Evolutionary conservation across 1,140 invertebrate genomes (phyloP).

Genomic region (Pteromalus puparum): DNA sequence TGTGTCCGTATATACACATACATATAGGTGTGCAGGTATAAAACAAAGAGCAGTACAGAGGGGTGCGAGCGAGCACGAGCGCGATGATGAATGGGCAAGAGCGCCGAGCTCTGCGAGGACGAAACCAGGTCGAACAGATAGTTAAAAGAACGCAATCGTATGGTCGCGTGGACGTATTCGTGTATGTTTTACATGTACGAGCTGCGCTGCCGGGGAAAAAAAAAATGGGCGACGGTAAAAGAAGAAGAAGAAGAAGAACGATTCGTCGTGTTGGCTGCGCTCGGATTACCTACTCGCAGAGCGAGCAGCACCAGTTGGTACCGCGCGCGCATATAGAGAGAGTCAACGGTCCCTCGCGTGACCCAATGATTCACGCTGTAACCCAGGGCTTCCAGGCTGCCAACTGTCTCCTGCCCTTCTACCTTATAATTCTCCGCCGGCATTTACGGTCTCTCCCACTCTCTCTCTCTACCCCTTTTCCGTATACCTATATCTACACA

Average conservation of each 20-base stretch:
- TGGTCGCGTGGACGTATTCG: background rate
- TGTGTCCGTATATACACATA: background rate
- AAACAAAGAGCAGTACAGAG: slow-evolving; percentile 34
- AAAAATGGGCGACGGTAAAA: slow-evolving; percentile 11
- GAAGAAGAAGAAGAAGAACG: slow-evolving; percentile 14
- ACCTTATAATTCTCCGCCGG: slow-evolving; percentile 22
- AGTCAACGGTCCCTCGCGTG: slow-evolving; percentile 60
- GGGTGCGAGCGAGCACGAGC: too few relatives aligned
- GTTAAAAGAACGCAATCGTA: slow-evolving; percentile 42
- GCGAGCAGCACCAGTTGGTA: slow-evolving; percentile 61
- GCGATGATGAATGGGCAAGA: slow-evolving; percentile 34
- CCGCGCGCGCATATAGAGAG: slow-evolving; percentile 48
- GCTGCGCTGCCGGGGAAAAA: too few relatives aligned
- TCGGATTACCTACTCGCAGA: slow-evolving; percentile 16
- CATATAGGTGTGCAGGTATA: background rate
- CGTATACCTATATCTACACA: background rate
- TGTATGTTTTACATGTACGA: background rate
- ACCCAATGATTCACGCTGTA: slow-evolving; percentile 64
- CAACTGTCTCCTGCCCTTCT: slow-evolving; percentile 43
- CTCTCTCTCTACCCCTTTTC: slow-evolving; percentile 24
- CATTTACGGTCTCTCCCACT: slow-evolving; percentile 33
- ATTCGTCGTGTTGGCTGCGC: slow-evolving; percentile 19
- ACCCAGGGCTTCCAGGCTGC: slow-evolving; percentile 32
- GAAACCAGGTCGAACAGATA: slow-evolving; percentile 43
- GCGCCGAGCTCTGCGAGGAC: background rate